Evolutionary conservation across 1,140 invertebrate genomes (phyloP).

Genomic region (Episyrphus balteatus): DNA sequence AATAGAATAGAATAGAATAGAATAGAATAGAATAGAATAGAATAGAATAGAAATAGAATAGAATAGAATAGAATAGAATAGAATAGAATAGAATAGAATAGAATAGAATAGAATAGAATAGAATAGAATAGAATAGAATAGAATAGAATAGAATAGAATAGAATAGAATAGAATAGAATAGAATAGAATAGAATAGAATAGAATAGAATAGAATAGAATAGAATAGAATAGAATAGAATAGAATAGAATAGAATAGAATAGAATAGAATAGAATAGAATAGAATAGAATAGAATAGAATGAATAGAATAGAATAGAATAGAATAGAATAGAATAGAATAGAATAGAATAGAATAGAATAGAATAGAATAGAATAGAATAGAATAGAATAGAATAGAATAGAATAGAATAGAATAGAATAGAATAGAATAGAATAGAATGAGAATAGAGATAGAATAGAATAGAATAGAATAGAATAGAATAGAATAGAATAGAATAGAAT

Average conservation of each 20-base stretch:
- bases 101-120: neutral
- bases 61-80: neutral
- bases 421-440: neutral
- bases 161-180: neutral
- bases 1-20: neutral
- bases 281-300: conserved; percentile 1
- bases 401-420: neutral
- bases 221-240: neutral
- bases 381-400: neutral
- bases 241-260: conserved; percentile 1
- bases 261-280: conserved; percentile 1
- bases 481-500: neutral
- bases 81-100: neutral
- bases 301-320: conserved; percentile 1
- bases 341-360: conserved; percentile 1
- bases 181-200: neutral
- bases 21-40: neutral
- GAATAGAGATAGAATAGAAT: conserved; percentile 1
- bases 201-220: neutral
- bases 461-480: neutral
- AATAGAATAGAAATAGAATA: neutral
- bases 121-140: neutral
- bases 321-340: conserved; percentile 1
- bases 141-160: neutral
- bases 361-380: conserved; percentile 1